These are phyloP conservation scores for Campylomormyrus tamandua DNA, from an alignment of 2,113 vertebrate genomes.

Conservation along the genomic window DNA sequence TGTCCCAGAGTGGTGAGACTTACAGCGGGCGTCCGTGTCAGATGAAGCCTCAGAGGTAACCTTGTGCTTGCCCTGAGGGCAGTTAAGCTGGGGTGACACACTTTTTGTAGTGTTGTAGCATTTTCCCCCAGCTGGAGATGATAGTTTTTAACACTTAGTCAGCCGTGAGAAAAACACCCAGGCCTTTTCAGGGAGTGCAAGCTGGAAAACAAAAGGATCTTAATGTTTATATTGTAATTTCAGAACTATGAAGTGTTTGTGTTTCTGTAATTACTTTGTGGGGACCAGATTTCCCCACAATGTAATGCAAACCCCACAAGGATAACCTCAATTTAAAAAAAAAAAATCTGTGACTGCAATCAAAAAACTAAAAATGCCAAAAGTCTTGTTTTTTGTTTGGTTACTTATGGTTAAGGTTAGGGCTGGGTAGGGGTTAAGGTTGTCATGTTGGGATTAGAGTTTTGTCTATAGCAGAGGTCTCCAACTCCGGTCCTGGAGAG, in stretches of 20 bases:
- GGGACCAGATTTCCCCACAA: neutral
- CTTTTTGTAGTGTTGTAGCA: neutral
- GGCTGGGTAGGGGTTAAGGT: neutral
- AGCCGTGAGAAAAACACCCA: neutral
- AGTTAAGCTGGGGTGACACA: neutral
- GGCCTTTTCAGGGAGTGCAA: neutral
- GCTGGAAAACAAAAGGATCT: neutral
- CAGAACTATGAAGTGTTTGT: neutral
- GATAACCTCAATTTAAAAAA: neutral
- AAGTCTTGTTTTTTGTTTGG: neutral
- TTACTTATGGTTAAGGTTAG: neutral
- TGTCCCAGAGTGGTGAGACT: neutral
- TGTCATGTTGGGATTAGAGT: neutral
- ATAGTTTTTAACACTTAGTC: neutral
- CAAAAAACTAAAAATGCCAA: neutral
- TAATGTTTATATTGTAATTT: neutral
- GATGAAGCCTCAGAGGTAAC: constrained; percentile 6
- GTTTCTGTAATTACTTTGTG: neutral
- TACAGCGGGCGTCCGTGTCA: neutral
- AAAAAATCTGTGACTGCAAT: neutral
- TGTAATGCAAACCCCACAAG: neutral
- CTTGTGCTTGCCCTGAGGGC: neutral
- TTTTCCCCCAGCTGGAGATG: neutral
- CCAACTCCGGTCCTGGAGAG: no score
- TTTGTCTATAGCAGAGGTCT: no score